Evolutionary conservation across 2,113 vertebrate genomes (phyloP).

Genomic region (Prinia subflava): DNA sequence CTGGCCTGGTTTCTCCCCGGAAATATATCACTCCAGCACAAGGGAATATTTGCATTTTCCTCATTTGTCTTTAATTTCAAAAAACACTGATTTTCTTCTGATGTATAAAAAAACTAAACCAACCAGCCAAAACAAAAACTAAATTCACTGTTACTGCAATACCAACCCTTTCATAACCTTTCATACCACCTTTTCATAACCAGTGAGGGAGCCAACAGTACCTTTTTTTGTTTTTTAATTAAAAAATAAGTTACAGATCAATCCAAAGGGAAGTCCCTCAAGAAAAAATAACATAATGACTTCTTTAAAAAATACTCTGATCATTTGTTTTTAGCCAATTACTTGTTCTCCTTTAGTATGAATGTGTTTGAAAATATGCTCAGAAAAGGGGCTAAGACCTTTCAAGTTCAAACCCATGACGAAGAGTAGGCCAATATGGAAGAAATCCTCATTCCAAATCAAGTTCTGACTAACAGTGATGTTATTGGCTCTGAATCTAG

Average conservation of each 20-base stretch:
- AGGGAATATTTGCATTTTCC: conserved; percentile 1
- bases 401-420: not conserved
- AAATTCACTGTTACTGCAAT: not conserved
- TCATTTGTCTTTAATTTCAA: not conserved
- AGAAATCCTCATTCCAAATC: not conserved
- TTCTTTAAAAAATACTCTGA: not conserved
- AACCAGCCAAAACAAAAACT: not conserved
- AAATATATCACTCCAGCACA: not conserved
- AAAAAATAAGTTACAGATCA: not conserved
- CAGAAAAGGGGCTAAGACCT: conserved; percentile 5
- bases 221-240: not conserved
- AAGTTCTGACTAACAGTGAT: not conserved
- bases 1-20: conserved; percentile 32
- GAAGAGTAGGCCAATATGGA: not conserved
- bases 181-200: not conserved
- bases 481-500: not conserved
- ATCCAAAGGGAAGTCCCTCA: not conserved
- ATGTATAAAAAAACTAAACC: not conserved
- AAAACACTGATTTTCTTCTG: not conserved
- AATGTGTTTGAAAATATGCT: not conserved
- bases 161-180: not conserved
- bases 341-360: conserved; percentile 23
- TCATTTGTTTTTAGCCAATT: not conserved
- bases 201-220: not conserved
- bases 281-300: not conserved